Base-by-base conservation (phyloP, 2,888 invertebrate species). In the Sinopyrophorus schimmeli region DNA sequence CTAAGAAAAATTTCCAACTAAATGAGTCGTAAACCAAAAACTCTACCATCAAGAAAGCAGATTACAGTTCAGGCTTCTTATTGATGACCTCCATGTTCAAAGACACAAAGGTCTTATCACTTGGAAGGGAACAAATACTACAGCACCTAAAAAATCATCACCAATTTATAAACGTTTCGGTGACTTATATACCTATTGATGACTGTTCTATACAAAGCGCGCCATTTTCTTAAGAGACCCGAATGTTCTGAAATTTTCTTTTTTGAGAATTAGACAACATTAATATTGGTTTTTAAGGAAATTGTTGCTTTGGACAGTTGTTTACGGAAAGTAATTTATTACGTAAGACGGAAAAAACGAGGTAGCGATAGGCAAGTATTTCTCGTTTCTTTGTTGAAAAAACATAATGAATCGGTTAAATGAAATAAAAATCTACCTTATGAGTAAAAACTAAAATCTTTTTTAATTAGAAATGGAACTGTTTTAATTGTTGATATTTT, bases 31-130 rank as follows among this genome's bases (percentile, higher is more conserved):
- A 69, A 70, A 70, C 69, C 69, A 70, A 70, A 68, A 67, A 69
- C 62, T 53, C 65, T 61, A 66, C 66, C 67, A 68, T 68, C 70
- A 67, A 63, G 68, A 66, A 67, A 67, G 69, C 67, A 69, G 69
- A 70, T 70, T 70, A 71, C 68, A 62, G 67, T 67, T 67, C 66
- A 64, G 65, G 63, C 63, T 67, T 64, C 64, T 72, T 72, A 71
- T 71, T 70, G 71, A 72, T 71, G 71, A 71, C 71, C 71, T 69
- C 69, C 63, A 68, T 67, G 69, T 67, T 66, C 67, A 69, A 66
- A 69, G 69, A 71, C 70, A 71, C 71, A 71, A 71, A 71, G 69
- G 71, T 69, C 71, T 72, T 72, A 72, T 72, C 72, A 69, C 65
- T 66, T 57, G 67, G 67, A 68, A 68, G 62, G 66, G 68, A 70